Conservation (phyloP, 2,888 invertebrate genomes). For the Tetheella fluctuosa region DNA sequence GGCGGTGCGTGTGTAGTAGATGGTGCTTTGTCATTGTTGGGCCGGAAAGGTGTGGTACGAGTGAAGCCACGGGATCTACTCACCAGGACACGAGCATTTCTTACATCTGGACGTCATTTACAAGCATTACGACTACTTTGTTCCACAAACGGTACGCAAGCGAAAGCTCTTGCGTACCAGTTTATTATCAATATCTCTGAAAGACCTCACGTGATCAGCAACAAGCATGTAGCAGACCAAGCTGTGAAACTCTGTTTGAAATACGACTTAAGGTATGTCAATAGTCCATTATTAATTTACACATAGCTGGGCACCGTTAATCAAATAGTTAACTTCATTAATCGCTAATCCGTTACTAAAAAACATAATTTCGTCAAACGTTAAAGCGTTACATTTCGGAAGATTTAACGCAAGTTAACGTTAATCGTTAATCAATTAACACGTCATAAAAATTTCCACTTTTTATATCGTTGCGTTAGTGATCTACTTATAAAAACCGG, state of each 20-base stretch:
- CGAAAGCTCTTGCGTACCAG: constrained; percentile 53
- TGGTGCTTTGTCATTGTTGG: constrained; percentile 83
- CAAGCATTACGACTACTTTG: constrained; percentile 69
- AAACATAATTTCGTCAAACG: no score
- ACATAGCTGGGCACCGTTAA: no score
- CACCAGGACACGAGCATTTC: constrained; percentile 80
- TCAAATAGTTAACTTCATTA: no score
- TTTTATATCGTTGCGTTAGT: no score
- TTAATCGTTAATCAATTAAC: no score
- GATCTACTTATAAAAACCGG: no score
- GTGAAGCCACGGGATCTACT: constrained; percentile 85
- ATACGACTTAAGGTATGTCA: constrained; percentile 62
- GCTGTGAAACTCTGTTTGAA: constrained; percentile 69
- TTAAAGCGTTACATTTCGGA: no score
- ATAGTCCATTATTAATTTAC: neutral
- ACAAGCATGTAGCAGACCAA: constrained; percentile 67
- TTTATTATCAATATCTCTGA: constrained; percentile 62
- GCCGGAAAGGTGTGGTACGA: constrained; percentile 86
- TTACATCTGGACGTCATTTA: constrained; percentile 84
- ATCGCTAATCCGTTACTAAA: no score
- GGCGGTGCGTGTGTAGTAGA: constrained; percentile 78
- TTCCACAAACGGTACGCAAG: constrained; percentile 56
- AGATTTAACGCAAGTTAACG: no score
- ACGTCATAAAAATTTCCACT: no score
- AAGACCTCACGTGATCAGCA: constrained; percentile 61